These are phyloP conservation scores for Cylloceria caligata DNA, from an alignment of 2,888 invertebrate species.

Conservation along the genomic window DNA sequence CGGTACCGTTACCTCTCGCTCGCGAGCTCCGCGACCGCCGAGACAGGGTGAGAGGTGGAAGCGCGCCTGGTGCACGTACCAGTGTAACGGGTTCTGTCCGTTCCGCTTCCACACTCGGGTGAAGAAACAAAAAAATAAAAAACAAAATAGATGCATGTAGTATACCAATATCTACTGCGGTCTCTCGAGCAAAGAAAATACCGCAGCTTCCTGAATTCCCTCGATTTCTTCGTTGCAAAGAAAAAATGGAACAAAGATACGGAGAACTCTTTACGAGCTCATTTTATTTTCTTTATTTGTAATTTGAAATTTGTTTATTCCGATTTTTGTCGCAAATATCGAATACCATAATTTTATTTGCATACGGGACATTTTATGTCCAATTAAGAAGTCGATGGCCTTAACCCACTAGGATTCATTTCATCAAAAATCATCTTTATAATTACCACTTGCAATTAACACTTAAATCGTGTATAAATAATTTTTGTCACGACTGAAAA, in stretches of 20 bases:
- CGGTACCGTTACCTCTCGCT: conserved; percentile 55
- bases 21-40: not conserved
- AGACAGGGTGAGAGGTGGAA: conserved; percentile 27
- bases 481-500: too few relatives aligned
- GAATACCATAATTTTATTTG: too few relatives aligned
- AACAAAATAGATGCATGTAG: conserved; percentile 9
- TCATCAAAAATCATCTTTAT: too few relatives aligned
- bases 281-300: not conserved
- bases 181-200: conserved; percentile 26
- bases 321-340: not conserved
- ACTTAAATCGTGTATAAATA: too few relatives aligned
- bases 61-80: conserved; percentile 48
- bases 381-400: too few relatives aligned
- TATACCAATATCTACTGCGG: conserved; percentile 20
- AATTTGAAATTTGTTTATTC: not conserved
- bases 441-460: too few relatives aligned
- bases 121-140: conserved; percentile 53
- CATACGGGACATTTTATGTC: too few relatives aligned
- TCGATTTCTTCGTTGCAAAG: not conserved
- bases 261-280: not conserved
- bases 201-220: not conserved
- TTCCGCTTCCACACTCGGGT: conserved; percentile 62
- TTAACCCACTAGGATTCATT: too few relatives aligned
- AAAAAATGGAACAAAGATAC: not conserved
- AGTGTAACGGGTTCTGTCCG: conserved; percentile 67